Evolutionary conservation across 2,888 invertebrate species (phyloP), one percentile per base, ranked within the genome.

Genomic region (Phragmatobia fuliginosa): DNA sequence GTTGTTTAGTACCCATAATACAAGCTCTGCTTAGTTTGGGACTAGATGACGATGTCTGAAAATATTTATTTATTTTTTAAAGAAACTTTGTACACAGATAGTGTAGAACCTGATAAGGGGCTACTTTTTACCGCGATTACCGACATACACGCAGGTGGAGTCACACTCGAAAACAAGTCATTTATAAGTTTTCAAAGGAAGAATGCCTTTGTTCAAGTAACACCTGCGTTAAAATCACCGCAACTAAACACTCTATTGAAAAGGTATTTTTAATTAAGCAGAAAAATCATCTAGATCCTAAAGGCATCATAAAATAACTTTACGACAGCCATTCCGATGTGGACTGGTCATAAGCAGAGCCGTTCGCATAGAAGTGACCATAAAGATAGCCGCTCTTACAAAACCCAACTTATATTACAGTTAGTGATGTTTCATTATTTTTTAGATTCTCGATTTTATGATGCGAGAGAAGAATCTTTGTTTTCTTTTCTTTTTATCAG

Each of bases 201-300:
- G 1, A 49, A 25, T 52, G 1, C 4, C 52, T 8, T 10, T 52
- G 25, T 52, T 2, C 3, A 25, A 11, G 3, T 25, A 25, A 52
- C 2, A 52, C 52, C 25, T 52, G 14, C 52, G 18, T 28, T 16
- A 16, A 62, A 62, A 28, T 36, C 28, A 62, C 61, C 28, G 16
- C 62, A 62, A 5, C 62, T 62, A 28, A 56, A 6, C 56, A 18
- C 41, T 61, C 38, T 41, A 28, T 41, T 62, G 25, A 36, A 56
- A 65, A 56, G 65, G 36, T 56, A 56, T 36, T 65, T 65, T 65
- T 36, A 65, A 52, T 65, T 65, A 56, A 65, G 65, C 41, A 59
- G 31, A 21, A 28, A 52, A 58, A 66, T 59, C 58, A 16, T 59
- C 65, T 56, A 56, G 36, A 56, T 41, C 58, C 58, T 58, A 66